These are phyloP conservation scores for Colistium nudipinnis DNA, from an alignment of 2,113 vertebrate species.

Conservation along the genomic window DNA sequence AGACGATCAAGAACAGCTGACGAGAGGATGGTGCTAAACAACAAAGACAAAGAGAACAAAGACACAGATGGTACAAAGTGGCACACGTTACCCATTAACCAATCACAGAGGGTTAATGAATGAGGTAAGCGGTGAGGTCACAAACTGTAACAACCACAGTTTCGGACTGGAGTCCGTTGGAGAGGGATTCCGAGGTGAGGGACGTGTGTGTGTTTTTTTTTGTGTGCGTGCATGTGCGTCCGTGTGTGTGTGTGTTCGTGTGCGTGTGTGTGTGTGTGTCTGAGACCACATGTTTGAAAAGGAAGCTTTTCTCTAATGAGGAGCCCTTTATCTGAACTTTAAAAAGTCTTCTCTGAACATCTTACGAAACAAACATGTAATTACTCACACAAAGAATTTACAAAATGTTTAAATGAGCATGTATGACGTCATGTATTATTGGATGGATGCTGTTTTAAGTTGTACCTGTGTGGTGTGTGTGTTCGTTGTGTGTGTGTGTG, in stretches of 20 bases:
- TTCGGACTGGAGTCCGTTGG: constrained; percentile 32
- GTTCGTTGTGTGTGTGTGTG: background rate
- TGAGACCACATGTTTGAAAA: constrained; percentile 30
- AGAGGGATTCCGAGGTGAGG: constrained; percentile 40
- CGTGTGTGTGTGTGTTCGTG: background rate
- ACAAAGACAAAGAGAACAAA: constrained; percentile 36
- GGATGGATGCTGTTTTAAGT: background rate
- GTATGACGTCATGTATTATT: background rate
- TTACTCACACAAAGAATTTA: background rate
- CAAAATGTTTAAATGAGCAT: background rate
- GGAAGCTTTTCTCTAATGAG: constrained; percentile 5
- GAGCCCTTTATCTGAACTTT: background rate
- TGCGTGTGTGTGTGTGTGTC: background rate
- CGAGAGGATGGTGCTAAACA: background rate
- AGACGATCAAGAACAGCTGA: background rate
- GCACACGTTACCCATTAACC: constrained; percentile 51
- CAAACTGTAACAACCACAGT: constrained; percentile 38
- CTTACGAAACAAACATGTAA: constrained; percentile 6
- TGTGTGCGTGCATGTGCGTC: background rate
- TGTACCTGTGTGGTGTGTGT: background rate
- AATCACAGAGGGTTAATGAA: constrained; percentile 34
- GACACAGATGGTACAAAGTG: constrained; percentile 31
- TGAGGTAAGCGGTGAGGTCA: constrained; percentile 58
- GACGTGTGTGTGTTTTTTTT: constrained; percentile 5
- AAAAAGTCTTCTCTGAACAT: constrained; percentile 7